phyloP scores from a whole-genome alignment of 2,888 invertebrate genomes.

The Pandemis cinnamomeana region DNA sequence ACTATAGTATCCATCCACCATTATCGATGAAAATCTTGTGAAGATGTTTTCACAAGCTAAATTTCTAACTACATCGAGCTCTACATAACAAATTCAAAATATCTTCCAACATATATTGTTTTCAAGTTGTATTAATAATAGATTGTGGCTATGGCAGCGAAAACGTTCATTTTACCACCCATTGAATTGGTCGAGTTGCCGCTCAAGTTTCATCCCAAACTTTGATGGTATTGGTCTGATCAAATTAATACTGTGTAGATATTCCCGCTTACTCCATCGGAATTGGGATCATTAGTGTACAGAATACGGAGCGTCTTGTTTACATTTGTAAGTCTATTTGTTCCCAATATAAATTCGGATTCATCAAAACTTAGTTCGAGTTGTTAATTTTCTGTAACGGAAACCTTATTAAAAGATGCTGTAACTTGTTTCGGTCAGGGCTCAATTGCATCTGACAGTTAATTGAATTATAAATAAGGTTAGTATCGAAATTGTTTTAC shows the following conservation, averaged over 20 bases:
- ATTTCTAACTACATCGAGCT: too few relatives aligned
- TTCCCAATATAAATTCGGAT: conserved; percentile 36
- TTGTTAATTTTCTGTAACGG: conserved; percentile 26
- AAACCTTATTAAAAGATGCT: not conserved
- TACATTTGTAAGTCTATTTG: conserved; percentile 47
- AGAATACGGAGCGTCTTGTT: conserved; percentile 49
- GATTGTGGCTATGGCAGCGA: not conserved
- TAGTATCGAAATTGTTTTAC: not conserved
- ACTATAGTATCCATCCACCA: too few relatives aligned
- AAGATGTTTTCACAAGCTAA: too few relatives aligned
- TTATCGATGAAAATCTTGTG: too few relatives aligned
- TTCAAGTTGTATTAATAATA: not conserved
- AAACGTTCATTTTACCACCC: not conserved
- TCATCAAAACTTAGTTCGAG: conserved; percentile 32
- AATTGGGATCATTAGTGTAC: conserved; percentile 65
- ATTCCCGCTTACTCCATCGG: conserved; percentile 54
- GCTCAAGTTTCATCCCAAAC: conserved; percentile 52
- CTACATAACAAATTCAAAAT: not conserved
- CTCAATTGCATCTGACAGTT: conserved; percentile 17
- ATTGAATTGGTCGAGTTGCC: conserved; percentile 21
- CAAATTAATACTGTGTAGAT: conserved; percentile 63
- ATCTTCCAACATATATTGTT: not conserved
- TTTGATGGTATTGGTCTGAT: conserved; percentile 65
- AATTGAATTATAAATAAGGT: not conserved
- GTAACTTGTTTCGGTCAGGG: conserved; percentile 21